phyloP scores from a whole-genome alignment of 2,113 vertebrate species.

The Notarius quadriscutis region DNA sequence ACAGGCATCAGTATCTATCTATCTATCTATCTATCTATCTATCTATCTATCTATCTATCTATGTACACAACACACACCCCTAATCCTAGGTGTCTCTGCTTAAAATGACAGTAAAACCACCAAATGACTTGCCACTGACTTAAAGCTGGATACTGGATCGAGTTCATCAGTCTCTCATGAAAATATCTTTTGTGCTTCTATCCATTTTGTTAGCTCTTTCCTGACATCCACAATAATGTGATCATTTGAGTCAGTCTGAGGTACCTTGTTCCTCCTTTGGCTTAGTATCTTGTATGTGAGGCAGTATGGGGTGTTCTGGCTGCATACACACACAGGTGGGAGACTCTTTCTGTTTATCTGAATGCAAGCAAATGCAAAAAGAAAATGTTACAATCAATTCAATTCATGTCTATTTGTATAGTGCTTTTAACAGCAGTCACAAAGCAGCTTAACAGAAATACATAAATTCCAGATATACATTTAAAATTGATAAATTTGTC shows the following conservation, averaged over 20 bases:
- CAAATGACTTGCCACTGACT: neutral
- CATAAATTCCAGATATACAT: too few relatives aligned
- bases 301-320: slow-evolving; percentile 23
- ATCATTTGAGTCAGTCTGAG: slow-evolving; percentile 1
- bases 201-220: neutral
- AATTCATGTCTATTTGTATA: too few relatives aligned
- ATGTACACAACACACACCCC: neutral
- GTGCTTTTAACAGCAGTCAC: too few relatives aligned
- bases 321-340: slow-evolving; percentile 44
- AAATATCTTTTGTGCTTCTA: neutral
- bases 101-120: neutral
- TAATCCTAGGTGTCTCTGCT: neutral
- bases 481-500: too few relatives aligned
- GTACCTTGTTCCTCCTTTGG: slow-evolving; percentile 49
- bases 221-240: neutral
- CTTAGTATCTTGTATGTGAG: slow-evolving; percentile 28
- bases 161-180: neutral
- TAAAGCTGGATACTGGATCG: neutral
- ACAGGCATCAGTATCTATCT: neutral
- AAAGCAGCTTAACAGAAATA: too few relatives aligned
- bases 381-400: neutral
- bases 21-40: slow-evolving; percentile 5
- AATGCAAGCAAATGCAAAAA: slow-evolving; percentile 36
- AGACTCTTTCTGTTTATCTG: slow-evolving; percentile 50
- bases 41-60: neutral